A percentile compares a stretch with the other conserved stretches of the same genome.
phyloP scores from a whole-genome alignment of 2,113 vertebrate species.

The Phyllostomus hastatus region DNA sequence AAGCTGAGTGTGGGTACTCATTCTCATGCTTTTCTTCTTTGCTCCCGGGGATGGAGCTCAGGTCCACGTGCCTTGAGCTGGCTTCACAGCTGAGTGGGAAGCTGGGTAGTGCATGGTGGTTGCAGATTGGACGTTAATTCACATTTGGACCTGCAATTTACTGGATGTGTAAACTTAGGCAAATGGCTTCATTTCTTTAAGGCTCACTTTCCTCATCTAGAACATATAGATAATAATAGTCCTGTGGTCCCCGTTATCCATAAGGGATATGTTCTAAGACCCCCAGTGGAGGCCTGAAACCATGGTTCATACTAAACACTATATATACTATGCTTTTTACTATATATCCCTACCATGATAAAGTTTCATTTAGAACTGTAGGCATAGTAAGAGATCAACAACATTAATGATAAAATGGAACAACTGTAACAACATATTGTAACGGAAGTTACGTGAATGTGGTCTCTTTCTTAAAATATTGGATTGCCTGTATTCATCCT shows the following conservation, averaged over 20 bases:
- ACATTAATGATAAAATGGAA: not conserved
- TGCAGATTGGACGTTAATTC: not conserved
- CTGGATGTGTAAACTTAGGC: not conserved
- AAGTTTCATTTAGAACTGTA: not conserved
- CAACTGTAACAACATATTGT: not conserved
- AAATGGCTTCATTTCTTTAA: not conserved
- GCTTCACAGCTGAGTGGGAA: not conserved
- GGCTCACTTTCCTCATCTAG: not conserved
- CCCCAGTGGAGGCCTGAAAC: not conserved
- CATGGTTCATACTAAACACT: not conserved
- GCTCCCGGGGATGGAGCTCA: not conserved
- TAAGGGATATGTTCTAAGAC: not conserved
- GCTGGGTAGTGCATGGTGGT: not conserved
- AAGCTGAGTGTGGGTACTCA: too few species aligned
- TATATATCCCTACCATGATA: not conserved
- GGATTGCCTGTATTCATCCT: not conserved
- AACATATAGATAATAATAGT: not conserved
- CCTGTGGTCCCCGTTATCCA: not conserved
- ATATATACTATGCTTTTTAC: not conserved
- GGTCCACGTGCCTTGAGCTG: not conserved
- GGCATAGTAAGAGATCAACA: not conserved
- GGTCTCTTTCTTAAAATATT: not conserved
- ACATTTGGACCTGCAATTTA: not conserved
- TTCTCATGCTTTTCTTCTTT: not conserved
- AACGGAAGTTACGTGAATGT: not conserved